phyloP scores from a whole-genome alignment of 2,888 invertebrate genomes.

The Epistrophe eligans region DNA sequence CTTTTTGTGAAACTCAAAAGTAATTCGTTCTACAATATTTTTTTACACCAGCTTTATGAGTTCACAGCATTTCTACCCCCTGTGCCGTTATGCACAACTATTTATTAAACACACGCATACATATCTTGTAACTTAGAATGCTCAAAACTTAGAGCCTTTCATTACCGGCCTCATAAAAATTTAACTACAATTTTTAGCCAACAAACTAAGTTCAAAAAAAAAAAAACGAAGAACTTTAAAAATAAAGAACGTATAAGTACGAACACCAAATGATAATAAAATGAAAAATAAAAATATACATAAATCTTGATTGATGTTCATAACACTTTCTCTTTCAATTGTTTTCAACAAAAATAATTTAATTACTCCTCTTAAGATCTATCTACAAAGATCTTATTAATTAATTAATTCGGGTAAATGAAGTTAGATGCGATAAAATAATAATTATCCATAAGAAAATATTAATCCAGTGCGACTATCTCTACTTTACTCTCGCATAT shows the following conservation, averaged over 20 bases:
- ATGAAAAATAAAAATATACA: not conserved
- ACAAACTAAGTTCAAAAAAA: too few relatives aligned
- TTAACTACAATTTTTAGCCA: too few relatives aligned
- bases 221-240: not conserved
- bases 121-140: too few relatives aligned
- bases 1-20: too few relatives aligned
- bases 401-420: constrained; percentile 7
- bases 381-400: not conserved
- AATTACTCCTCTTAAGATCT: constrained; percentile 13
- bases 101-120: too few relatives aligned
- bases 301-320: not conserved
- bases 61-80: too few relatives aligned
- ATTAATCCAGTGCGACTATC: constrained; percentile 9
- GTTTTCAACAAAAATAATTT: not conserved
- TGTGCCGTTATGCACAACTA: too few relatives aligned
- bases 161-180: too few relatives aligned
- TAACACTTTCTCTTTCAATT: not conserved
- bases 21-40: too few relatives aligned
- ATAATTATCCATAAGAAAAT: constrained; percentile 5
- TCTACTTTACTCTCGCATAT: not conserved
- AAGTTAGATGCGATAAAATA: not conserved
- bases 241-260: not conserved
- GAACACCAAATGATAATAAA: not conserved
- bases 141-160: too few relatives aligned
- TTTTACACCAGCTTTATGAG: too few relatives aligned